Evolutionary conservation across 1,140 invertebrate species (phyloP).

Genomic region (Chionoecetes opilio): DNA sequence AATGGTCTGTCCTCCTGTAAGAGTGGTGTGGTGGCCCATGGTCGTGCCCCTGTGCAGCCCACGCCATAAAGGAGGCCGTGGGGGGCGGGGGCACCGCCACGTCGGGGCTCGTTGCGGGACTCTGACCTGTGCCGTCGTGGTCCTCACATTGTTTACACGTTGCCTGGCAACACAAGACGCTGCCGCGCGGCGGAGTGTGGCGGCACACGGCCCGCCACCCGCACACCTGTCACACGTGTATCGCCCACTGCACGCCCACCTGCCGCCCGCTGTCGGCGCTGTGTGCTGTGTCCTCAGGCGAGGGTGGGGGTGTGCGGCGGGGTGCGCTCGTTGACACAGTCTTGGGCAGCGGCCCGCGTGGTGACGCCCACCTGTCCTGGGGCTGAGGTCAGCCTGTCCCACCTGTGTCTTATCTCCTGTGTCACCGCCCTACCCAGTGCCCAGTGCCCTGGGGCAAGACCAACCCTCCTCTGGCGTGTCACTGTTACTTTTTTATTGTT

Average conservation of each 20-base stretch:
- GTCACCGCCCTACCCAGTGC: background rate
- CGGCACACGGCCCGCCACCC: slow-evolving; percentile 43
- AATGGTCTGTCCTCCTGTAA: background rate
- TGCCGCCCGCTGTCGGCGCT: background rate
- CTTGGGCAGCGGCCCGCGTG: background rate
- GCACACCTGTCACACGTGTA: slow-evolving; percentile 61
- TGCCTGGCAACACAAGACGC: slow-evolving; percentile 73
- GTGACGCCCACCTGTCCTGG: background rate
- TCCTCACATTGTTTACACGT: slow-evolving; percentile 71
- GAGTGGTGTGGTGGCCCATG: background rate
- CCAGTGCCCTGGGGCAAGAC: background rate
- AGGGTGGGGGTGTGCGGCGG: slow-evolving; percentile 13
- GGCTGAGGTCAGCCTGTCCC: background rate
- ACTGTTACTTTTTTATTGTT: background rate
- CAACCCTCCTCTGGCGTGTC: background rate
- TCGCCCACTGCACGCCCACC: slow-evolving; percentile 55
- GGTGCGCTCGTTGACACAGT: background rate
- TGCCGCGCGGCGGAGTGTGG: slow-evolving; percentile 46
- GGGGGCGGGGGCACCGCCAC: background rate
- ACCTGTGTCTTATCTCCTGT: background rate
- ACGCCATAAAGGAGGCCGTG: background rate
- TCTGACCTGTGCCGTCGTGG: slow-evolving; percentile 38
- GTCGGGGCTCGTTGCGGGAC: background rate
- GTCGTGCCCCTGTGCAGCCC: background rate
- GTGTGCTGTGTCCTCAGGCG: background rate